Evolutionary conservation across 2,797 vertebrate species (phyloP).

Genomic region (Danio tinwini): DNA sequence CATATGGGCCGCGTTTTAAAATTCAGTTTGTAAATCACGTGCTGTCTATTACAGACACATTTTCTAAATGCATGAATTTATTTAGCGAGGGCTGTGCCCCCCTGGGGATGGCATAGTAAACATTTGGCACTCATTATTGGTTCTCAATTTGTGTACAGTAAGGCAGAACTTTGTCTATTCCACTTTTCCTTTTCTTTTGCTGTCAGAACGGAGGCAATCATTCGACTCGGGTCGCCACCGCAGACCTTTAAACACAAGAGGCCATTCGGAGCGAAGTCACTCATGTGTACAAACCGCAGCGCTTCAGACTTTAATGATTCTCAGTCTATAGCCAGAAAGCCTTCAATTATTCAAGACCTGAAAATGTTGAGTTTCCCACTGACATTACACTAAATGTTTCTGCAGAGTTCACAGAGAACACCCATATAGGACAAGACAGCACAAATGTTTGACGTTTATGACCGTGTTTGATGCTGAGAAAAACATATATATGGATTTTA

Average conservation of each 20-base stretch:
- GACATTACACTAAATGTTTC: slow-evolving; percentile 34
- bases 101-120: slow-evolving; percentile 61
- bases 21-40: slow-evolving; percentile 60
- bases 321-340: slow-evolving; percentile 39
- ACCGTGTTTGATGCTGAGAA: background rate
- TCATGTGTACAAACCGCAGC: slow-evolving; percentile 28
- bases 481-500: background rate
- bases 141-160: background rate
- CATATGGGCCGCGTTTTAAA: slow-evolving; percentile 63
- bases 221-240: background rate
- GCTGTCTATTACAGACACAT: slow-evolving; percentile 55
- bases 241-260: slow-evolving; percentile 26
- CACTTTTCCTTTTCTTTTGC: background rate
- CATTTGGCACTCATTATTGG: slow-evolving; percentile 64
- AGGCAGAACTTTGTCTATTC: slow-evolving; percentile 14
- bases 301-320: slow-evolving; percentile 34
- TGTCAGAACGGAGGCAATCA: background rate
- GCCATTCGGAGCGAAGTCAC: slow-evolving; percentile 16
- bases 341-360: slow-evolving; percentile 55
- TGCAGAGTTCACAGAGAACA: slow-evolving; percentile 9
- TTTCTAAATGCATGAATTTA: slow-evolving; percentile 63
- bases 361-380: slow-evolving; percentile 42
- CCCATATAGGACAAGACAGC: background rate
- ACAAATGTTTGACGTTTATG: background rate
- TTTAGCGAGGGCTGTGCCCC: slow-evolving; percentile 49